Base-by-base conservation (phyloP, 2,113 vertebrate genomes). In the Xiphorhynchus elegans region DNA sequence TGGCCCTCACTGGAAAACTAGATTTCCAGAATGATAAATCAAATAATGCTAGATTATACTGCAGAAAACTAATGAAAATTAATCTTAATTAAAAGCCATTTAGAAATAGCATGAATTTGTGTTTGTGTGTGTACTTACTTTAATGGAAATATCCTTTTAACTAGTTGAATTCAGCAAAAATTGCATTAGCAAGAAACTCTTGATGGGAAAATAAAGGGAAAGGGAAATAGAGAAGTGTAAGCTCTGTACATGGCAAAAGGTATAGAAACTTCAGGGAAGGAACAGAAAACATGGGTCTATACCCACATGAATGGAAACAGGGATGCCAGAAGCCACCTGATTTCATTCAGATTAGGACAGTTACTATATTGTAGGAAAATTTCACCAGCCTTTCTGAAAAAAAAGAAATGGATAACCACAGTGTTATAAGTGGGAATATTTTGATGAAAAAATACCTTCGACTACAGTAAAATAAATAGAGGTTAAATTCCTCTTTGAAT, bases 321-420 rank as follows among this genome's bases (percentile, higher is more conserved):
- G 5, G 33, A 64, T 7, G 1, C 15, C 9, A 33, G 64, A 81
- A 84, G 35, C 13, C 7, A 31, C 33, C 13, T n/a, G 53, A 73
- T 77, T 74, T 42, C 84, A 17, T 66, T 73, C 35, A n/a, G 5
- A 33, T 53, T 47, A 60, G 19, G 47, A 37, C 21, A 76, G 4
- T 52, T 85, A 56, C 24, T 13, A 5, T 67, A 64, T 11, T 67
- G 20, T 37, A n/a, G 55, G 40, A 28, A 56, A 53, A 7, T 35
- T 90, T 64, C 63, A 46, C 74, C 33, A 74, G 25, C 17, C 24
- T 63, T 83, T 89, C 75, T 90, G 64, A 44, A 87, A 87, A 18
- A 64, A 89, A 58, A 50, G 17, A 64, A 89, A 58, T 20, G 7
- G 10, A 50, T 87, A 82, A 88, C 7, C 9, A 58, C 20, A 33